Evolutionary conservation across 2,113 vertebrate species (phyloP).

Genomic region (Galeopterus variegatus): DNA sequence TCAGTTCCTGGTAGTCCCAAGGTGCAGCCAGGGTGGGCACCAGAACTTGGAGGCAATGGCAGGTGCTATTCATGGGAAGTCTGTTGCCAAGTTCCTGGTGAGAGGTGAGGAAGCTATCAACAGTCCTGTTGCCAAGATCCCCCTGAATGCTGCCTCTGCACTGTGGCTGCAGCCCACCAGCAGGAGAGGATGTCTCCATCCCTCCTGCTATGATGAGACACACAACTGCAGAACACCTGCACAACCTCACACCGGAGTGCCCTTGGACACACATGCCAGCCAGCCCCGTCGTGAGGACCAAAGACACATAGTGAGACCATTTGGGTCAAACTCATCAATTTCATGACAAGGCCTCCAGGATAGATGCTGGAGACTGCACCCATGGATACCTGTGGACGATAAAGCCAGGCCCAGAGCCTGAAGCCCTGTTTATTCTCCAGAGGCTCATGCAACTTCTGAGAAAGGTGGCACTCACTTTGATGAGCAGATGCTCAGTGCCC

Average conservation of each 20-base stretch:
- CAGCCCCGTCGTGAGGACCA: background rate
- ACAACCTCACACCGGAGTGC: background rate
- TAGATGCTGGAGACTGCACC: background rate
- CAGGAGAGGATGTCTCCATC: background rate
- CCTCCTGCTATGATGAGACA: background rate
- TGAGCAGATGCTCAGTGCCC: background rate
- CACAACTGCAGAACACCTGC: background rate
- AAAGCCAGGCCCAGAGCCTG: background rate
- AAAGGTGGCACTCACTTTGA: rapidly evolving
- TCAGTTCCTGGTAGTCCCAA: background rate
- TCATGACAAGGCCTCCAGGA: background rate
- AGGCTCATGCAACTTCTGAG: background rate
- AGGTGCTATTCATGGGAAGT: background rate
- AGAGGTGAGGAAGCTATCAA: background rate
- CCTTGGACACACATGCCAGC: background rate
- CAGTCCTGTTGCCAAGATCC: background rate
- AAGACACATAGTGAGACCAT: background rate
- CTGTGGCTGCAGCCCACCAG: background rate
- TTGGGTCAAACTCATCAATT: background rate
- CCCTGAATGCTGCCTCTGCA: background rate
- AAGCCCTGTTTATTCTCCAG: background rate
- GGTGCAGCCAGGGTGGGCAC: background rate
- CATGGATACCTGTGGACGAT: background rate
- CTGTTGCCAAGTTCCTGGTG: background rate
- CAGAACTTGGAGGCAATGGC: background rate